These are phyloP conservation scores for Telmatochromis sp. DNA, from an alignment of 2,113 vertebrate species.

Conservation along the genomic window DNA sequence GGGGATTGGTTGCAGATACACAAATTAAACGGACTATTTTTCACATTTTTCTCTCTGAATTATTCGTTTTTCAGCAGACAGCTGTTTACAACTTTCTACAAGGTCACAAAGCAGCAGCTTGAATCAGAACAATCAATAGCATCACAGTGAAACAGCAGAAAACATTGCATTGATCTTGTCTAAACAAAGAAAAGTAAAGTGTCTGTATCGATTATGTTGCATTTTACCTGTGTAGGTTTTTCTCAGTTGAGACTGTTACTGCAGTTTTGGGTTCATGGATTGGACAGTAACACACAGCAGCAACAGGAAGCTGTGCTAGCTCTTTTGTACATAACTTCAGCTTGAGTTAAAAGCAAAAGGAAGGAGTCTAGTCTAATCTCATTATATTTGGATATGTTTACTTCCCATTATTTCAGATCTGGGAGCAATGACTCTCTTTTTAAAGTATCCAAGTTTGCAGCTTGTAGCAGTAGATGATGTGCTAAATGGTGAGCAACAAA, in stretches of 20 bases:
- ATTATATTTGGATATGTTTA: neutral
- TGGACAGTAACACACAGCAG: neutral
- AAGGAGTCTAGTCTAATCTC: neutral
- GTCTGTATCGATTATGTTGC: neutral
- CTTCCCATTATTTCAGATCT: neutral
- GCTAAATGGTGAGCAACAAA: neutral
- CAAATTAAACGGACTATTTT: neutral
- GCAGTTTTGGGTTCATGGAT: neutral
- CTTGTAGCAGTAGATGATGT: neutral
- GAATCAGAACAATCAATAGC: neutral
- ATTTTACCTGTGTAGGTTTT: neutral
- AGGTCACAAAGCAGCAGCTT: neutral
- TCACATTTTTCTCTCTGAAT: neutral
- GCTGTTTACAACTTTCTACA: neutral
- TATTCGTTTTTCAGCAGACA: neutral
- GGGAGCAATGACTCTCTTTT: neutral
- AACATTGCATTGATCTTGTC: neutral
- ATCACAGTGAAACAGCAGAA: neutral
- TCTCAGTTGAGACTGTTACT: neutral
- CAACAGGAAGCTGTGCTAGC: neutral
- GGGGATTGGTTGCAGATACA: neutral
- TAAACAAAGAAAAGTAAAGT: neutral
- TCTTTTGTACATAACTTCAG: neutral
- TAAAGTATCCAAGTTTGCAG: neutral
- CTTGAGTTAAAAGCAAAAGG: neutral